Evolutionary conservation across 2,113 vertebrate genomes (phyloP), one percentile per base, ranked within the genome.

Genomic region (Felis chaus): DNA sequence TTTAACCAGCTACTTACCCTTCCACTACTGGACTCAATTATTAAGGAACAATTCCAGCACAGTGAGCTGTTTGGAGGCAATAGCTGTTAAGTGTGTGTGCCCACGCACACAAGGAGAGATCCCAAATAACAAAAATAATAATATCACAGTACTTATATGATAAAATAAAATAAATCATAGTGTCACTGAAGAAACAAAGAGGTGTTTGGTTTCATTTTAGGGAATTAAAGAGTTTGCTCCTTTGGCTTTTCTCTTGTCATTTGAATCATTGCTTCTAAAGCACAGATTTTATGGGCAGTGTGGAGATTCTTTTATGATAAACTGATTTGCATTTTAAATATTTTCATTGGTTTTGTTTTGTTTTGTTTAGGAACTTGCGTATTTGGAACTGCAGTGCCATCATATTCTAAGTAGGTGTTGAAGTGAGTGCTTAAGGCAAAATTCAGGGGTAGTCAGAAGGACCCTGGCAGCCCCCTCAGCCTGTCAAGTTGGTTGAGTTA

Each of bases 1-100:
- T 98, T 96, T 92, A 98, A 36, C 8, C 41, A 94, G n/a, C 93
- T 97, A 96, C 91, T 97, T 98, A 94, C 4, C 36, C 33, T 94
- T 96, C 29, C 25, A 76, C 45, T 87, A 94, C 79, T 50, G 5
- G 88, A 50, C 89, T 95, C 85, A 98, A 92, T 97, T 97, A 97
- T 97, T 98, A 97, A 97, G 78, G 45, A 89, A 36, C 9, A 84
- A 97, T 80, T 95, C 95, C 53, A 96, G 73, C 96, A 41, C n/a
- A 94, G 50, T 66, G 48, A 95, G 31, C 80, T 3, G 79, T 89
- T 97, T 80, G 80, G 36, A 96, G 93, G 25, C 15, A 95, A 74
- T 68, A 74, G 7, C 33, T 50, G 18, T 55, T n/a, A 50, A 15
- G 8, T 53, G 23, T 16, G 33, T 53, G 36, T 74, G 57, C 57